Evolutionary conservation across 2,797 vertebrate species (phyloP), one percentile per base, ranked within the genome.

Genomic region (Trachurus trachurus): DNA sequence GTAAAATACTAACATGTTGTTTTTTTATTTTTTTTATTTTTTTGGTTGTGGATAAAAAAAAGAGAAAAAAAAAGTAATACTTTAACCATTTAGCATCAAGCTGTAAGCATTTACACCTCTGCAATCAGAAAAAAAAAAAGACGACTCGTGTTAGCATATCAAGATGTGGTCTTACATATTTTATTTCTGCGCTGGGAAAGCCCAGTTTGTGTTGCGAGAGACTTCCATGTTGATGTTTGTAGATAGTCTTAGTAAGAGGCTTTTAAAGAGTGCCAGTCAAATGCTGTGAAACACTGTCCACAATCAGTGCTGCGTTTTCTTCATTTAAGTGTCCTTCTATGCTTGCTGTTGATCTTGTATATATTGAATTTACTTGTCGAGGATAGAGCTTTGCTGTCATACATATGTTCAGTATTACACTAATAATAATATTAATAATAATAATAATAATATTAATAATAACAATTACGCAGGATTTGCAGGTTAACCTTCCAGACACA

Each of bases 301-400:
- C 87, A 73, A 88, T 92, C 93, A 93, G 89, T 93, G 93, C 91
- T 93, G 93, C 75, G 82, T 93, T 89, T 92, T 92, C 85, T 94
- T 95, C 71, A 89, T 93, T 93, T 89, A 96, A 96, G 95, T 96
- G 95, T 95, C 95, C 95, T 96, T 95, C 93, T 91, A 70, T 88
- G 93, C 93, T 94, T 92, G 88, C 89, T 94, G 90, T 94, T 94
- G 56, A 93, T 94, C 89, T 91, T 95, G 95, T 96, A 95, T 85
- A 95, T 96, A 95, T 91, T 92, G 90, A 93, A 93, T 88, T 91
- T 90, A 76, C 83, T 91, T 26, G 87, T 93, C 89, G 82, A 83
- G 73, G 73, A 85, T 89, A 77, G 75, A 83, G 80, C 84, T 66
- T 89, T 86, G 76, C 76, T 87, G 89, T 93, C 83, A 89, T 65